A percentile compares a stretch with the other conserved stretches of the same genome.
Conservation (phyloP, 2,888 invertebrate genomes). For the Sesia apiformis region DNA sequence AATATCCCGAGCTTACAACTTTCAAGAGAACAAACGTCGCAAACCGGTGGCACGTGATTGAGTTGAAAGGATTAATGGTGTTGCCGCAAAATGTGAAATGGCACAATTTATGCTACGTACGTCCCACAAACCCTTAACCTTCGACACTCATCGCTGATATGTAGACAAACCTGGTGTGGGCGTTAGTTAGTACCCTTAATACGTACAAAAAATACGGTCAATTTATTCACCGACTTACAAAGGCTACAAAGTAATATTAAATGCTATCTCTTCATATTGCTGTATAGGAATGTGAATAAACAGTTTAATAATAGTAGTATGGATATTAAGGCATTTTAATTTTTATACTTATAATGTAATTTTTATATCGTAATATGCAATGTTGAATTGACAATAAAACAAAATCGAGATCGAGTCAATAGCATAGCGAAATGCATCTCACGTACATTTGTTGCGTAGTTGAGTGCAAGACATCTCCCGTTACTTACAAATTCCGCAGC, state of each 20-base stretch:
- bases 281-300: not conserved
- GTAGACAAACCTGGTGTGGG: not conserved
- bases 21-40: not conserved
- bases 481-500: conserved; percentile 52
- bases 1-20: conserved; percentile 4
- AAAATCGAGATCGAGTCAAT: conserved; percentile 4
- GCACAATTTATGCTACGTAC: conserved; percentile 13
- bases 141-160: conserved; percentile 6
- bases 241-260: not conserved
- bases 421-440: conserved; percentile 46
- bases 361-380: not conserved
- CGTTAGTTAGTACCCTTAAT: not conserved
- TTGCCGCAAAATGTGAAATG: conserved; percentile 12
- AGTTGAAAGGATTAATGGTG: conserved; percentile 4
- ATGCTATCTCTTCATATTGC: no score
- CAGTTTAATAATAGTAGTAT: conserved; percentile 4
- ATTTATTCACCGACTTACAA: no score
- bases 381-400: not conserved
- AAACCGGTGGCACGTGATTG: conserved; percentile 5
- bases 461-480: conserved; percentile 51
- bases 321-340: not conserved
- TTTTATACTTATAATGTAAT: not conserved
- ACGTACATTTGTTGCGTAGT: conserved; percentile 36
- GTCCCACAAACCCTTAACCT: conserved; percentile 20
- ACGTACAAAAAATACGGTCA: not conserved